Conservation (phyloP, 2,113 vertebrate species). For the Lophochroa leadbeateri region DNA sequence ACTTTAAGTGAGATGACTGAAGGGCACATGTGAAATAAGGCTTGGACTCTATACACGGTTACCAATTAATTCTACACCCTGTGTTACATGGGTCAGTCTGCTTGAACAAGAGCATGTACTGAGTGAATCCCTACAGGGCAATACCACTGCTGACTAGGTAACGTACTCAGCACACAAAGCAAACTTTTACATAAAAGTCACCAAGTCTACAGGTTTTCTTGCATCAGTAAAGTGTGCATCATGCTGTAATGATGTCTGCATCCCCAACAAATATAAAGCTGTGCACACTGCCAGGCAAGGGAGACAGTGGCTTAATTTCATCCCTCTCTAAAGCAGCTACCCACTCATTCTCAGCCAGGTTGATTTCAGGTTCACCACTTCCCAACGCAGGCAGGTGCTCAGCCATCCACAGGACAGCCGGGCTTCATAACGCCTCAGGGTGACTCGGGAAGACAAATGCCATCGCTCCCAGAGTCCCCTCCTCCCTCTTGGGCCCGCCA, state of each 20-base stretch:
- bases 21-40: not conserved
- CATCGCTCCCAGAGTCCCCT: not conserved
- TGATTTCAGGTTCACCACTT: not conserved
- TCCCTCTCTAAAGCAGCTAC: not conserved
- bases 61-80: not conserved
- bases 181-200: not conserved
- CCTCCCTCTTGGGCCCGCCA: not conserved
- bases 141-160: not conserved
- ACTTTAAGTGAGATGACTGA: not conserved
- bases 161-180: not conserved
- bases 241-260: fast-evolving
- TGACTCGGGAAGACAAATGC: not conserved
- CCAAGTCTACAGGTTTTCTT: not conserved
- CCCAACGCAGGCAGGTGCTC: not conserved
- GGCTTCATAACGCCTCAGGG: not conserved
- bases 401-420: not conserved
- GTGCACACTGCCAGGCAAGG: not conserved
- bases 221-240: fast-evolving
- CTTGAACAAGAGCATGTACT: fast-evolving
- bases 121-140: not conserved
- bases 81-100: not conserved
- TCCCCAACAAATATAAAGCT: not conserved
- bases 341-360: not conserved
- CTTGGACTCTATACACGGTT: not conserved
- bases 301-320: not conserved